Evolutionary conservation across 92 coral and sea anemone genomes (phyloP), one percentile per base, ranked within the genome.

Genomic region (Epizoanthus rinbou): DNA sequence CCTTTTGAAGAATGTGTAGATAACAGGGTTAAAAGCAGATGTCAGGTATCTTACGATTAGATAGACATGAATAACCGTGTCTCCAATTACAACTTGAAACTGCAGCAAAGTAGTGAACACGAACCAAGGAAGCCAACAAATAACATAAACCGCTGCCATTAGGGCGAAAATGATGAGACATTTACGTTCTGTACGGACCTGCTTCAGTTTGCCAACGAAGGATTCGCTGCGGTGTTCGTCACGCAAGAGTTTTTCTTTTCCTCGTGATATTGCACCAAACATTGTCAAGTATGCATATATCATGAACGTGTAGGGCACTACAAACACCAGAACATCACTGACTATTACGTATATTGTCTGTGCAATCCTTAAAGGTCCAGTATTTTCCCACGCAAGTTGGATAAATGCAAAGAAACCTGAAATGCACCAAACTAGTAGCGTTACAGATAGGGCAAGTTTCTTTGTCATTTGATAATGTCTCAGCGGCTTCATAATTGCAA

Each of bases 81-180:
- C 54, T 2, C 9, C 8, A 8, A 9, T 57, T 0, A 0, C 0
- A 33, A 60, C 10, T 15, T 78, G 22, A 5, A 25, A 21, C 25
- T 78, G 82, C 15, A 78, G 82, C 43, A 78, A 28, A 17, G 82
- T 62, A 13, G 9, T 8, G 2, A 78, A 6, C 4, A 54, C 45
- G 45, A 62, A 62, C 82, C 82, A 78, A 14, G 82, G 82, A 37
- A 78, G 58, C 82, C 82, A 78, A 62, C 82, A 78, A 3, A 78
- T 41, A 10, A 69, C 82, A 39, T 78, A 78, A 23, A 78, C 70
- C 13, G 62, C 17, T 17, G 82, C 82, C 82, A 78, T 78, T 18
- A 78, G 4, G 5, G 82, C 82, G 64, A 78, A 78, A 54, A 78
- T 69, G 24, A 21, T 63, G 70, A 78, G 69, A 39, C 82, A 78